Percentiles rank a stretch among this genome's conserved stretches.
Evolutionary conservation across 53 echinoderm and acorn worm species (phyloP).

Genomic region (Astropecten irregularis): DNA sequence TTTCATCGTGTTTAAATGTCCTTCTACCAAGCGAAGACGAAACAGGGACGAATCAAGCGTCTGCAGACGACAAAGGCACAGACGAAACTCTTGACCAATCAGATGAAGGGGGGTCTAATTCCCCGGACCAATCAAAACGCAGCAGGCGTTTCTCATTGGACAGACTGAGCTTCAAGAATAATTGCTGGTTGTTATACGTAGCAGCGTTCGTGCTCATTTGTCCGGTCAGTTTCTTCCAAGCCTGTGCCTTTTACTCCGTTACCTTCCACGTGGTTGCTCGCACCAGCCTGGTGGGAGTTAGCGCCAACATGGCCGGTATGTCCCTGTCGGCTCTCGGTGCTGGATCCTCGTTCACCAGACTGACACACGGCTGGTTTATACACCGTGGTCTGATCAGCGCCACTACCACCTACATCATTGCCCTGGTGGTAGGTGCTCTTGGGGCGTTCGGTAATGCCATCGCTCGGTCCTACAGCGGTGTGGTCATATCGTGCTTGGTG

Average conservation of each 20-base stretch:
- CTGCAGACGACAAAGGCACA: no score
- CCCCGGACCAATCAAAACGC: conserved; percentile 30
- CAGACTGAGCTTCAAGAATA: conserved; percentile 27
- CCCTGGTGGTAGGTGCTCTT: conserved; percentile 17
- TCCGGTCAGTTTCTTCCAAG: conserved; percentile 48
- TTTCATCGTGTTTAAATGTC: no score
- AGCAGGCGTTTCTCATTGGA: conserved; percentile 30
- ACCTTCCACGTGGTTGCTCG: conserved; percentile 52
- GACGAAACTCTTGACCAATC: background rate
- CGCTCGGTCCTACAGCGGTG: conserved; percentile 16
- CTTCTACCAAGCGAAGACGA: no score
- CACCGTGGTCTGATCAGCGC: conserved; percentile 38
- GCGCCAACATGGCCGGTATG: conserved; percentile 34
- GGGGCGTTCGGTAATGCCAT: conserved; percentile 44
- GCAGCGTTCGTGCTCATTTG: conserved; percentile 50
- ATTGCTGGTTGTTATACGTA: conserved; percentile 29
- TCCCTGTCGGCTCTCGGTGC: conserved; percentile 45
- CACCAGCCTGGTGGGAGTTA: conserved; percentile 20
- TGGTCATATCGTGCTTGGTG: conserved; percentile 9
- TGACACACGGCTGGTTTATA: conserved; percentile 59
- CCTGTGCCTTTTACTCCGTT: conserved; percentile 48
- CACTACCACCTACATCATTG: conserved; percentile 22
- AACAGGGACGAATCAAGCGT: no score
- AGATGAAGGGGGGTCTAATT: background rate
- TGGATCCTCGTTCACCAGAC: conserved; percentile 60